A percentile compares a stretch with the other conserved stretches of the same genome.
phyloP scores from a whole-genome alignment of 2,888 invertebrate species.

The Mycalesis mineus region DNA sequence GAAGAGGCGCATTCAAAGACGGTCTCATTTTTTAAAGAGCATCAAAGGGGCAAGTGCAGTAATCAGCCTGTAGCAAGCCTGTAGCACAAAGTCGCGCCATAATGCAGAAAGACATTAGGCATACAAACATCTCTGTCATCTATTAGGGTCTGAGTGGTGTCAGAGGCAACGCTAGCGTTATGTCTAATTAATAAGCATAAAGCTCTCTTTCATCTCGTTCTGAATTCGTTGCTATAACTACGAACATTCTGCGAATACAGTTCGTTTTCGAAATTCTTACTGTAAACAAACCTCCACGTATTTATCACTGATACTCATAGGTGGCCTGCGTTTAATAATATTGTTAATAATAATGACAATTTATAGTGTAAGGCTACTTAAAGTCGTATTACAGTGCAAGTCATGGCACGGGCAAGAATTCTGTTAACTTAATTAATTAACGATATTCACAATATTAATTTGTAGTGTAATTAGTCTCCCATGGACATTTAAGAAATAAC shows the following conservation, averaged over 20 bases:
- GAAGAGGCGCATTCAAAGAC: slow-evolving; percentile 15
- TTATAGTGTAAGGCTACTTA: too few relatives aligned
- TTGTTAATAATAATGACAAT: too few relatives aligned
- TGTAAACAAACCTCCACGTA: neutral
- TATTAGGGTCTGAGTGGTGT: slow-evolving; percentile 19
- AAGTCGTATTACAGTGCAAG: too few relatives aligned
- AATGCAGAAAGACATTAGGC: slow-evolving; percentile 28
- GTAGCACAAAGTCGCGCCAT: slow-evolving; percentile 14
- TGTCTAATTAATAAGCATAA: slow-evolving; percentile 25
- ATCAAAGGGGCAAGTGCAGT: slow-evolving; percentile 15
- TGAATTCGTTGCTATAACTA: slow-evolving; percentile 1
- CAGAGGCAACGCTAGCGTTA: slow-evolving; percentile 15
- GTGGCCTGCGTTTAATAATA: too few relatives aligned
- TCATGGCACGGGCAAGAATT: too few relatives aligned
- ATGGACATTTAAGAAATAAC: too few relatives aligned
- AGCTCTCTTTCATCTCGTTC: slow-evolving; percentile 23
- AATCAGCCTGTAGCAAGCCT: slow-evolving; percentile 7
- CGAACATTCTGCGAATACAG: slow-evolving; percentile 7
- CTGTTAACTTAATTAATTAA: too few relatives aligned
- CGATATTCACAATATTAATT: too few relatives aligned
- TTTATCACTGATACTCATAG: neutral
- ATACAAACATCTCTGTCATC: slow-evolving; percentile 16
- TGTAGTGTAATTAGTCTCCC: too few relatives aligned
- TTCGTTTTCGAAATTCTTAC: neutral
- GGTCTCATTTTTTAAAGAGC: slow-evolving; percentile 19